phyloP scores from a whole-genome alignment of 2,888 invertebrate genomes.

The Tryphoninae sp. region DNA sequence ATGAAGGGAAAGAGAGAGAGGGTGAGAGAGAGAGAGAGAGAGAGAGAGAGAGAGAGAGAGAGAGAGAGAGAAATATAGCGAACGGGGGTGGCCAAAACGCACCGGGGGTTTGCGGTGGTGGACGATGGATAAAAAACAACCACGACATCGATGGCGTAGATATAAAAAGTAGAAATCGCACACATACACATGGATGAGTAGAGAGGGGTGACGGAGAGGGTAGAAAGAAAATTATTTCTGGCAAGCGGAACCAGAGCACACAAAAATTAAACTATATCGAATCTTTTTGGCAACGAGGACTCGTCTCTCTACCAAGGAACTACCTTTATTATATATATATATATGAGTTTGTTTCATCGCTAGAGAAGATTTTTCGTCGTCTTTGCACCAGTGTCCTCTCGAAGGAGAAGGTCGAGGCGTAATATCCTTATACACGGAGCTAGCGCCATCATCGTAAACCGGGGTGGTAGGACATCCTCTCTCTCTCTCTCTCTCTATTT shows the following conservation, averaged over 20 bases:
- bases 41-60: slow-evolving; percentile 20
- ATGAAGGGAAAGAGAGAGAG: slow-evolving; percentile 3
- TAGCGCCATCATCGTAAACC: slow-evolving; percentile 36
- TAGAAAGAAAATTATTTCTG: slow-evolving; percentile 71
- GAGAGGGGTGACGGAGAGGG: not conserved
- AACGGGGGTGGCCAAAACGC: slow-evolving; percentile 47
- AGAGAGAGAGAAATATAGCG: slow-evolving; percentile 17
- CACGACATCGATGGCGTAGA: slow-evolving; percentile 16
- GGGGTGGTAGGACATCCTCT: slow-evolving; percentile 48
- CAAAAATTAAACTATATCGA: slow-evolving; percentile 72
- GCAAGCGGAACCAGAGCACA: slow-evolving; percentile 64
- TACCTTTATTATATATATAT: slow-evolving; percentile 36
- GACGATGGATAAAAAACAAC: slow-evolving; percentile 39
- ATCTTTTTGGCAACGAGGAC: slow-evolving; percentile 52
- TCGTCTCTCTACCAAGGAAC: slow-evolving; percentile 27
- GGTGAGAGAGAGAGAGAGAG: slow-evolving; percentile 3
- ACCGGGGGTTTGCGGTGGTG: slow-evolving; percentile 51
- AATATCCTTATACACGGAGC: slow-evolving; percentile 2
- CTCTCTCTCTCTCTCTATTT: slow-evolving; percentile 66
- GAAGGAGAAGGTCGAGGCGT: slow-evolving; percentile 47
- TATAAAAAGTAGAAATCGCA: slow-evolving; percentile 46
- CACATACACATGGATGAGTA: not conserved
- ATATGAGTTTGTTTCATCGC: slow-evolving; percentile 19
- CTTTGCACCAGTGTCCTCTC: slow-evolving; percentile 30
- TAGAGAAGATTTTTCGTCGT: slow-evolving; percentile 31